A percentile compares a stretch with the other conserved stretches of the same genome.
Conservation (phyloP, 2,113 vertebrate genomes). For the Dasypus novemcinctus region DNA sequence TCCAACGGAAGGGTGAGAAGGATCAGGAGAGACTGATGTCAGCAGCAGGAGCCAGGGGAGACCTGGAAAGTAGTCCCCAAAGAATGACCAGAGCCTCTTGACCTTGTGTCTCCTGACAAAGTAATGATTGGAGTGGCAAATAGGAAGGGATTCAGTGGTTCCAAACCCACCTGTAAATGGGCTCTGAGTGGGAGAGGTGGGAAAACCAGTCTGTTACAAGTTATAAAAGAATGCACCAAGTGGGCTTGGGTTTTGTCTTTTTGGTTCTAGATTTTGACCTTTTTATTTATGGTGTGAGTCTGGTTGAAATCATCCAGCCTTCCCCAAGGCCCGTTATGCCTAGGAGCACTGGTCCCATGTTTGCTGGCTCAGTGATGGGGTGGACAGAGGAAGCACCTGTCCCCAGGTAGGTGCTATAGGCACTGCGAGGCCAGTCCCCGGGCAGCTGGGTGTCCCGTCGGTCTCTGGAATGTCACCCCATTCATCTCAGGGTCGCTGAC, state of each 20-base stretch:
- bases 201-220: neutral
- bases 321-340: neutral
- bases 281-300: neutral
- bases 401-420: neutral
- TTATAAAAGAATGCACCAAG: neutral
- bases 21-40: neutral
- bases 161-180: neutral
- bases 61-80: neutral
- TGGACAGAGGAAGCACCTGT: neutral
- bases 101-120: neutral
- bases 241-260: neutral
- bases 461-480: neutral
- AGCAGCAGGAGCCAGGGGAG: neutral
- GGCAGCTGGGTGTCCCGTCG: neutral
- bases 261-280: neutral
- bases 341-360: neutral
- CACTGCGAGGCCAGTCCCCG: neutral
- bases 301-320: neutral
- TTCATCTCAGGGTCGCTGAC: neutral
- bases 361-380: neutral
- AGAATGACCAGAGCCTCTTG: neutral
- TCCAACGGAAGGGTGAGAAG: neutral
- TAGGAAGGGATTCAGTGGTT: neutral
- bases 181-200: neutral
- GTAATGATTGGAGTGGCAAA: neutral